phyloP scores from a whole-genome alignment of 2,888 invertebrate species.

The Amiota mariae region DNA sequence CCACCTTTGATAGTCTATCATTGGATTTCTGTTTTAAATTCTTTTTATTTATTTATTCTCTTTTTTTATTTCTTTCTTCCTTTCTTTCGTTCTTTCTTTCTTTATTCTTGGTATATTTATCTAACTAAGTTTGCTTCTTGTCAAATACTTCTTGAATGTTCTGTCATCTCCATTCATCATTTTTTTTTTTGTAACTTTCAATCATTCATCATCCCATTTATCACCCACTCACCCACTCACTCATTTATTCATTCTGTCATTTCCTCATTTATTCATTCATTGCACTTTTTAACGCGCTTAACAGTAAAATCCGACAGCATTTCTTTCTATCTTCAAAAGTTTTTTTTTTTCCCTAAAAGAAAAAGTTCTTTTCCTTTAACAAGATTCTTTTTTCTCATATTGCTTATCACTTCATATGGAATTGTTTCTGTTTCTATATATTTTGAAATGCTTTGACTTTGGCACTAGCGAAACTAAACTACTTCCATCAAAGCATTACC shows the following conservation, averaged over 20 bases:
- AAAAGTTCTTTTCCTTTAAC: conserved; percentile 4
- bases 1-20: too few relatives aligned
- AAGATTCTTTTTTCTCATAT: neutral
- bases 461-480: conserved; percentile 2
- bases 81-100: neutral
- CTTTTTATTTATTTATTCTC: neutral
- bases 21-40: neutral
- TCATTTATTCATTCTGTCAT: neutral
- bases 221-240: too few relatives aligned
- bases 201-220: too few relatives aligned
- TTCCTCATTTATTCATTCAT: neutral
- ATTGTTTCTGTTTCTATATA: neutral
- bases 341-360: neutral
- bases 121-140: neutral
- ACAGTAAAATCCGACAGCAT: neutral
- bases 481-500: neutral
- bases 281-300: conserved; percentile 12
- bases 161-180: too few relatives aligned
- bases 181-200: too few relatives aligned
- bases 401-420: neutral
- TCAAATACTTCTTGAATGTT: too few relatives aligned
- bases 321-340: neutral
- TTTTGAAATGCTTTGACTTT: neutral
- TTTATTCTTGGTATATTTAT: neutral
- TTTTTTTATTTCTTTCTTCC: neutral